Evolutionary conservation across 1,140 invertebrate genomes (phyloP), one percentile per base, ranked within the genome.

Genomic region (Polyergus mexicanus): DNA sequence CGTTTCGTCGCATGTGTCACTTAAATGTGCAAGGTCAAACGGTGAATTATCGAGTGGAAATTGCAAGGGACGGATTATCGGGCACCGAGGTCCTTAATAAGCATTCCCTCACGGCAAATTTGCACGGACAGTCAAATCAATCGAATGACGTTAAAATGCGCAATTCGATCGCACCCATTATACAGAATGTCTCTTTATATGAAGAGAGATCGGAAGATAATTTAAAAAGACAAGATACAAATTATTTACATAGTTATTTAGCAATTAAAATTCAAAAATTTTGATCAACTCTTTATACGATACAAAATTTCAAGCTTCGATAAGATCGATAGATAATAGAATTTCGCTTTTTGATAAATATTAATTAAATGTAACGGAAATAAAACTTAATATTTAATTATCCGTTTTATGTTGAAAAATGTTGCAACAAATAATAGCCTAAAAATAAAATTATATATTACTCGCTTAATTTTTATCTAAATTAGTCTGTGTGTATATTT

Each of bases 31-130:
- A 84, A 84, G 80, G 85, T 76, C 80, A 60, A 51, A 66, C 41
- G 85, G 62, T 62, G 60, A 86, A 86, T 86, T 84, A 84, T 84
- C 85, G 71, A 84, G 63, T 84, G 80, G 80, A 86, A 86, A 86
- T 84, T 86, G 71, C 85, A 38, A 51, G 72, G 65, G 54, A 47
- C 56, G 81, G 74, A 87, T 87, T 85, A 85, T 85, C 86, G 72
- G 41, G 28, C 72, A 78, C 71, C 74, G 65, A 72, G 66, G 47
- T 71, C 83, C 74, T 87, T 87, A 87, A 87, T 87, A 76, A 87
- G 86, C 74, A 68, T 78, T 87, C 71, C 86, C 72, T 72, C 86
- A 71, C 25, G 72, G 74, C 81, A 87, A 87, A 85, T 87, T 87
- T 78, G 65, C 83, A 56, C 74, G 56, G 71, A 41, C 58, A 19